A percentile compares a stretch with the other conserved stretches of the same genome.
phyloP scores from a whole-genome alignment of 2,888 invertebrate species.

The Teleogryllus oceanicus region DNA sequence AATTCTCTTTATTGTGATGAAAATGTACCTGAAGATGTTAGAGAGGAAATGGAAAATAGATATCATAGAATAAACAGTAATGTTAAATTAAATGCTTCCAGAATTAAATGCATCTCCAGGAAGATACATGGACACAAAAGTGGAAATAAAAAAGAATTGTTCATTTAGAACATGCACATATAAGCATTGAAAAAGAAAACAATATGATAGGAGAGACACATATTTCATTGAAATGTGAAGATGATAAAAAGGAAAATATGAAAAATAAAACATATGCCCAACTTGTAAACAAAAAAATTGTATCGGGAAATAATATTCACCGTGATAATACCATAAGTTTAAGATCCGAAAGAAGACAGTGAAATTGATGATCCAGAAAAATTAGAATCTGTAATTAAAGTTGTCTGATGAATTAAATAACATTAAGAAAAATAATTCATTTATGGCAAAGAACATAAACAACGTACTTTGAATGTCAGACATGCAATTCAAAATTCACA shows the following conservation, averaged over 20 bases:
- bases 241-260: neutral
- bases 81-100: no score
- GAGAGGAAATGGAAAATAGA: no score
- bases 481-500: slow-evolving; percentile 31
- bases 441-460: neutral
- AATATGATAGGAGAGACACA: neutral
- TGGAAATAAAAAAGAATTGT: neutral
- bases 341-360: neutral
- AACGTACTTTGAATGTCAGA: slow-evolving; percentile 27
- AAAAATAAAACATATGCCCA: neutral
- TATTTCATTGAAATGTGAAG: no score
- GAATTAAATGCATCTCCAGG: neutral
- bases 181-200: neutral
- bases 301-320: no score
- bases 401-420: neutral
- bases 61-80: no score
- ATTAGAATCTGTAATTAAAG: neutral
- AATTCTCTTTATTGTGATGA: no score
- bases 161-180: neutral
- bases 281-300: no score
- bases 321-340: neutral
- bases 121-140: neutral
- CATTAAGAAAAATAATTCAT: neutral
- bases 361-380: neutral
- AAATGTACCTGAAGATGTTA: no score